phyloP scores from a whole-genome alignment of 2,888 invertebrate species.

The Pandemis heparana region DNA sequence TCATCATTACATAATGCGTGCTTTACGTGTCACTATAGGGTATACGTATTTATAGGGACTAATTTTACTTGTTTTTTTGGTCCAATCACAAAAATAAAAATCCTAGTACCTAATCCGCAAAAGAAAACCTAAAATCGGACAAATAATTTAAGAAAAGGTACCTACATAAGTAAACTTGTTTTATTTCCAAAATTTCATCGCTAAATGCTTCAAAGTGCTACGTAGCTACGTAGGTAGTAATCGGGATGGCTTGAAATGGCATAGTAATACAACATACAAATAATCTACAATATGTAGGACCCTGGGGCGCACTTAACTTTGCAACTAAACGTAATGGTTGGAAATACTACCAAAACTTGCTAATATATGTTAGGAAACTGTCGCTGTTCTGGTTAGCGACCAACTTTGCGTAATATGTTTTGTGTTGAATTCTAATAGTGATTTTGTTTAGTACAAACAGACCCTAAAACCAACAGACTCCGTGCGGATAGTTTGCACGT shows the following conservation, averaged over 20 bases:
- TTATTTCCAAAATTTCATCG: no score
- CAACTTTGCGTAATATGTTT: constrained; percentile 39
- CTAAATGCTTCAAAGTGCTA: no score
- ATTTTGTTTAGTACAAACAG: constrained; percentile 30
- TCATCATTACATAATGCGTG: no score
- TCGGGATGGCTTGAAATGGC: background rate
- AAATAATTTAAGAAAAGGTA: no score
- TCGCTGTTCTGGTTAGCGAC: constrained; percentile 37
- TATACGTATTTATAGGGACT: no score
- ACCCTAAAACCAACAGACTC: constrained; percentile 26
- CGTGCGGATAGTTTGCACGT: constrained; percentile 13
- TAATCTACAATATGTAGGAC: constrained; percentile 37
- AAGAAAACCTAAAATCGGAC: no score
- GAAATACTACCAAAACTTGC: constrained; percentile 44
- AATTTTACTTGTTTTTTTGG: no score
- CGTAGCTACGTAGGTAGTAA: background rate
- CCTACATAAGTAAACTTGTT: no score
- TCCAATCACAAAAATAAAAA: no score
- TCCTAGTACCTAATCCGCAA: no score
- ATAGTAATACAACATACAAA: constrained; percentile 22
- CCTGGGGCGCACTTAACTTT: constrained; percentile 42
- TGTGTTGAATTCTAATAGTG: constrained; percentile 38
- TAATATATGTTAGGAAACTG: constrained; percentile 45
- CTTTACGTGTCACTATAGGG: no score
- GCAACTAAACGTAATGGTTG: constrained; percentile 41